Base-by-base conservation (phyloP, 2,797 vertebrate genomes). In the Sebastes wilsoni region DNA sequence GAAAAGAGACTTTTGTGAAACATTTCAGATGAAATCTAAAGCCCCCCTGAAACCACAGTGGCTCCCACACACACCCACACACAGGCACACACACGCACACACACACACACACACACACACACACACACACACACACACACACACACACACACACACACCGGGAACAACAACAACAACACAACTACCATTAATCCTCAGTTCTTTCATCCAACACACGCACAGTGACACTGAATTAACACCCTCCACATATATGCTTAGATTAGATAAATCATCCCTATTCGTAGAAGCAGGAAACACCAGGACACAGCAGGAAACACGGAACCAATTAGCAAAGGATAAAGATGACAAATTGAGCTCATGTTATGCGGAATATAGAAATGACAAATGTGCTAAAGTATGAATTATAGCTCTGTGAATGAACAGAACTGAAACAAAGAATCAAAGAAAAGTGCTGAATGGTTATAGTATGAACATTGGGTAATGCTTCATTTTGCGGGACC, bases 1-100 rank as follows among this genome's bases (percentile, higher is more conserved):
- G 66, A 27, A 61, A 12, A 69, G 4, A 71, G 18, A 38, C 66
- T 81, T 81, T 82, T 77, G 34, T 73, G 34, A 49, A 82, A 77
- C 68, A 20, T 82, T 72, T 79, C 65, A 56, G 64, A 80, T 81
- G 25, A 67, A 76, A 86, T 38, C 22, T 27, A 75, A 84, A 80
- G 75, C 34, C 61, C 74, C 74, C 69, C 54, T 80, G 66, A 61
- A 86, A 77, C 38, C 68, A 75, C 79, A 76, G 22, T 1, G 55
- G 70, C 88, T 75, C 80, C 72, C 49, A 87, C 87, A 58, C 81
- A 80, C 83, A 71, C 80, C 23, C 81, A 75, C 89, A 62, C 77
- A 25, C 58, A 60, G 8, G 2, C 34, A 36, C 34, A 36, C 34
- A 36, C 34, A 36, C 10, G 1, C 34, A 34, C 34, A 12, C 34